Conservation (phyloP, 1,140 invertebrate species). For the Kradibia gibbosae region DNA sequence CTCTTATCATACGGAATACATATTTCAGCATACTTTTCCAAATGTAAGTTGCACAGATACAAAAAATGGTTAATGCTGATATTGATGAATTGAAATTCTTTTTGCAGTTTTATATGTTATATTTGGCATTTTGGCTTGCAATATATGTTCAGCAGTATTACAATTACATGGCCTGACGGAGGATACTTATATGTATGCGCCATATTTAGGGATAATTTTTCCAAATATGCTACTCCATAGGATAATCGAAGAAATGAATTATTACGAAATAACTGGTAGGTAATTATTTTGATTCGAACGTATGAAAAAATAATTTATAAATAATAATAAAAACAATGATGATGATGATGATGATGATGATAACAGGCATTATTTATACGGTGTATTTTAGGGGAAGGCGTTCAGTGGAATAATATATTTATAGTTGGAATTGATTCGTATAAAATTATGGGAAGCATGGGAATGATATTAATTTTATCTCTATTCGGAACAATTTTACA, state of each 20-base stretch:
- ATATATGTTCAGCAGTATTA: slow-evolving; percentile 15
- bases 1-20: slow-evolving; percentile 66
- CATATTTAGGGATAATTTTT: slow-evolving; percentile 47
- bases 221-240: slow-evolving; percentile 33
- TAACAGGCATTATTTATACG: slow-evolving; percentile 52
- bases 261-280: slow-evolving; percentile 38
- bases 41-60: slow-evolving; percentile 53
- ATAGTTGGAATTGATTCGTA: slow-evolving; percentile 72
- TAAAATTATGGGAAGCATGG: slow-evolving; percentile 69
- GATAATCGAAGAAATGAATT: slow-evolving; percentile 39
- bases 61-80: background rate
- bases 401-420: slow-evolving; percentile 76
- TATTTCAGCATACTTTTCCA: slow-evolving; percentile 65
- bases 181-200: slow-evolving; percentile 5
- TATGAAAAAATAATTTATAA: background rate
- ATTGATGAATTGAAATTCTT: background rate
- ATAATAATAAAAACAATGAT: background rate
- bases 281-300: too few relatives aligned
- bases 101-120: slow-evolving; percentile 31
- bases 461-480: slow-evolving; percentile 70
- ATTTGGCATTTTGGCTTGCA: background rate
- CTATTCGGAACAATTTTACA: slow-evolving; percentile 70
- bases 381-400: slow-evolving; percentile 70
- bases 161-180: slow-evolving; percentile 16
- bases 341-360: background rate